Evolutionary conservation across 2,888 invertebrate genomes (phyloP), one percentile per base, ranked within the genome.

Genomic region (Clivina fossor): DNA sequence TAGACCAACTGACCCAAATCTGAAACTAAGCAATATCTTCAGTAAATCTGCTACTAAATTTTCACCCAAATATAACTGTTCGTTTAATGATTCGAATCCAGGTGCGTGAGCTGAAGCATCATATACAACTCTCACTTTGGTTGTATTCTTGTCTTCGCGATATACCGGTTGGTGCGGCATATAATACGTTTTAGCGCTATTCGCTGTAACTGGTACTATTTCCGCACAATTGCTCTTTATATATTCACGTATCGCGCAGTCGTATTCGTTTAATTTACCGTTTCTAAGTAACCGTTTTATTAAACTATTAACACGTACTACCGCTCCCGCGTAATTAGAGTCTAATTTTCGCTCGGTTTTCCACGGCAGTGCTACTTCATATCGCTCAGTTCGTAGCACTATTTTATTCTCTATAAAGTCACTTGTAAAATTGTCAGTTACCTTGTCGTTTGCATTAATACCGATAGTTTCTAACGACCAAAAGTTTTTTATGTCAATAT

Each of bases 41-140:
- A 58, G 30, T 30, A 62, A 46, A 15, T 55, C 62, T 3, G 63
- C 61, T 16, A 69, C 63, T 3, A 67, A 47, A 2, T 60, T 60
- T 0, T 66, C 64, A 1, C 70, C 68, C 9, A 15, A 22, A 20
- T 15, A 3, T 20, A 18, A 22, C 22, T 24, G 13, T 32, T 53
- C 24, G 11, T 44, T 53, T 13, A 53, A 35, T 19, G 53, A 53
- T 35, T 22, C 16, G 8, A 24, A 30, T 11, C 8, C 5, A 2
- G 53, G 33, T 3, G 13, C 2, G 33, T 43, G 35, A 2, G 53
- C 33, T 13, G 43, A 43, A 32, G 22, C 22, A 35, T 43, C 35
- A 32, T 18, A 51, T 5, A 51, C 49, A 3, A 28, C 38, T 8
- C 49, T 22, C 8, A 49, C n/a, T 15, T 38, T 49, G 9, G 19